phyloP scores from a whole-genome alignment of 2,113 vertebrate genomes.

The Scomber scombrus region DNA sequence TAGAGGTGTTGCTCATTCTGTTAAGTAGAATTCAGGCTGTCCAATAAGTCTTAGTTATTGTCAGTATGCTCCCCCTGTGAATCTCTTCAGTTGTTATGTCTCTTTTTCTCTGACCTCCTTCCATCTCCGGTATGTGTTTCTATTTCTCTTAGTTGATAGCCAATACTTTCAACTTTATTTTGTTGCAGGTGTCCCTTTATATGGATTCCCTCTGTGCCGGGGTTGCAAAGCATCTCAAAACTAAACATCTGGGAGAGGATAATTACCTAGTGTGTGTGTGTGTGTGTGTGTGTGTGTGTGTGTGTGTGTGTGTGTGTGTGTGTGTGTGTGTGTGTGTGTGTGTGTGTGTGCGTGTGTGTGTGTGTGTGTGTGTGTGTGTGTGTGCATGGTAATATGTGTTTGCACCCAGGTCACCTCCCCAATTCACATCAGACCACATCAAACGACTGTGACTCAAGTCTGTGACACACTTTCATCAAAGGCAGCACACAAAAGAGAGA shows the following conservation, averaged over 20 bases:
- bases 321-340: constrained; percentile 36
- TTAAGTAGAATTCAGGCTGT: too few relatives aligned
- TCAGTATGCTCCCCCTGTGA: neutral
- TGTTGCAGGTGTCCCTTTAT: constrained; percentile 14
- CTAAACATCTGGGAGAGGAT: constrained; percentile 66
- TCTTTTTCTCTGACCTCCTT: neutral
- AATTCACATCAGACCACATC: constrained; percentile 65
- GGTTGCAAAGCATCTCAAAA: constrained; percentile 39
- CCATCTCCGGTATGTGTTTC: neutral
- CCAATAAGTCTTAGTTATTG: too few relatives aligned
- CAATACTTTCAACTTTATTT: constrained; percentile 39
- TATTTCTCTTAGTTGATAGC: neutral
- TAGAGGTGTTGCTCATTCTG: too few relatives aligned
- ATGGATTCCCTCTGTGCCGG: constrained; percentile 21
- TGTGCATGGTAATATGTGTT: constrained; percentile 28
- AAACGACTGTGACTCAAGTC: constrained; percentile 64
- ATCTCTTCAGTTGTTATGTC: neutral
- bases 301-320: constrained; percentile 38
- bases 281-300: constrained; percentile 31
- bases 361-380: constrained; percentile 30
- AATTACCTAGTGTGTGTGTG: constrained; percentile 60
- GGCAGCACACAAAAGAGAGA: constrained; percentile 54
- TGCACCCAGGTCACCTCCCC: constrained; percentile 56
- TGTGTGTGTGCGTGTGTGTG: constrained; percentile 40
- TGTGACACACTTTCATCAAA: constrained; percentile 81